Evolutionary conservation across 2,797 vertebrate species (phyloP).

Genomic region (Microctenopoma lineatum): DNA sequence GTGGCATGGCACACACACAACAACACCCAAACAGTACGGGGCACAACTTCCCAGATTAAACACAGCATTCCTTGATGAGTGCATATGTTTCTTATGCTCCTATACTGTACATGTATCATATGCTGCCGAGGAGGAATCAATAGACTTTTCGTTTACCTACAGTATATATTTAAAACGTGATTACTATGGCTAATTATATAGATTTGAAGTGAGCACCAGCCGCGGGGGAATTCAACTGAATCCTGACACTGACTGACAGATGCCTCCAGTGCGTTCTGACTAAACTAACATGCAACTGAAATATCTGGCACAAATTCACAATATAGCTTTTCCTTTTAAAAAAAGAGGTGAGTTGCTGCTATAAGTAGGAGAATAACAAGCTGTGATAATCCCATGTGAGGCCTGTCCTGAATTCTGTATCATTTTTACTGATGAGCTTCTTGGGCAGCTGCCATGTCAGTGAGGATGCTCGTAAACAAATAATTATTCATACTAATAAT

Average conservation of each 20-base stretch:
- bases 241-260: constrained; percentile 70
- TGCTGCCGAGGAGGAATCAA: constrained; percentile 5
- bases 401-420: constrained; percentile 82
- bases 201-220: constrained; percentile 23
- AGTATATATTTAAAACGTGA: background rate
- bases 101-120: constrained; percentile 34
- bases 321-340: constrained; percentile 33
- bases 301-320: constrained; percentile 55
- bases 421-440: constrained; percentile 82
- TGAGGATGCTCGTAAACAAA: constrained; percentile 84
- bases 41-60: constrained; percentile 61
- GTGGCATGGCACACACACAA: constrained; percentile 34
- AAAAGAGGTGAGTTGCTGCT: constrained; percentile 67
- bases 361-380: constrained; percentile 75
- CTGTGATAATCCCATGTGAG: constrained; percentile 80
- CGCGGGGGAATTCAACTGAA: constrained; percentile 21
- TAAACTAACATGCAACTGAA: constrained; percentile 57
- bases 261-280: constrained; percentile 66
- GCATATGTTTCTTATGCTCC: constrained; percentile 26
- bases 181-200: background rate
- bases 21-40: constrained; percentile 29
- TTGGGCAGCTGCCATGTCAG: constrained; percentile 83
- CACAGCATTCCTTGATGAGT: constrained; percentile 40
- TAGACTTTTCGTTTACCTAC: background rate
- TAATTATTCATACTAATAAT: constrained; percentile 87